Percentiles rank a stretch among this genome's conserved stretches.
Evolutionary conservation across 1,140 invertebrate species (phyloP).

Genomic region (Drosophila insularis): DNA sequence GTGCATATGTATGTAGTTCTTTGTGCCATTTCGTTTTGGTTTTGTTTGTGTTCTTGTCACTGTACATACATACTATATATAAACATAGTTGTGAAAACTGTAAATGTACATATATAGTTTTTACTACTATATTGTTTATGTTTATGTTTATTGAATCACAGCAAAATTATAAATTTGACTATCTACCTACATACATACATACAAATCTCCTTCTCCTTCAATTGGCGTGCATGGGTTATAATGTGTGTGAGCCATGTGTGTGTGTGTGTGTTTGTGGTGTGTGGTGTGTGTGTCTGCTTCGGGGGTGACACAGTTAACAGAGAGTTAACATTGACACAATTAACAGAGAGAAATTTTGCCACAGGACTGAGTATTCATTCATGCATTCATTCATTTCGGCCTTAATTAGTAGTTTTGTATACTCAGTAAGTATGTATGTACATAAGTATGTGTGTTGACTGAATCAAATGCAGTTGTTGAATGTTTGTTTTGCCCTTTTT

Average conservation of each 20-base stretch:
- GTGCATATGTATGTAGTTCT: conserved; percentile 8
- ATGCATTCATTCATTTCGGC: neutral
- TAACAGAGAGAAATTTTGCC: neutral
- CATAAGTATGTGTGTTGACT: neutral
- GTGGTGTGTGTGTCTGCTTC: neutral
- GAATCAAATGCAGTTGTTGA: neutral
- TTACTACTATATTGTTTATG: conserved; percentile 4
- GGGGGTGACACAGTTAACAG: neutral
- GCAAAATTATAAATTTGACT: neutral
- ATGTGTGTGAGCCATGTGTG: neutral
- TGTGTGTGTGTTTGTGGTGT: neutral
- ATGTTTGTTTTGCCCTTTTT: neutral
- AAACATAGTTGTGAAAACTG: conserved; percentile 17
- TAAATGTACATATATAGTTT: conserved; percentile 17
- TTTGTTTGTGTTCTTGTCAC: conserved; percentile 22
- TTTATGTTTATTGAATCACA: conserved; percentile 9
- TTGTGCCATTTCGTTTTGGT: conserved; percentile 18
- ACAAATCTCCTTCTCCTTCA: neutral
- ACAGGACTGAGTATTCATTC: neutral
- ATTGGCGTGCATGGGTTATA: conserved; percentile 3
- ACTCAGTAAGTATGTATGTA: conserved; percentile 1
- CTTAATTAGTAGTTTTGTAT: neutral
- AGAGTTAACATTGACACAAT: neutral
- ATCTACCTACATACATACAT: neutral
- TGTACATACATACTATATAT: conserved; percentile 10